phyloP scores from a whole-genome alignment of 2,888 invertebrate genomes.

The Phyto melanocephala region DNA sequence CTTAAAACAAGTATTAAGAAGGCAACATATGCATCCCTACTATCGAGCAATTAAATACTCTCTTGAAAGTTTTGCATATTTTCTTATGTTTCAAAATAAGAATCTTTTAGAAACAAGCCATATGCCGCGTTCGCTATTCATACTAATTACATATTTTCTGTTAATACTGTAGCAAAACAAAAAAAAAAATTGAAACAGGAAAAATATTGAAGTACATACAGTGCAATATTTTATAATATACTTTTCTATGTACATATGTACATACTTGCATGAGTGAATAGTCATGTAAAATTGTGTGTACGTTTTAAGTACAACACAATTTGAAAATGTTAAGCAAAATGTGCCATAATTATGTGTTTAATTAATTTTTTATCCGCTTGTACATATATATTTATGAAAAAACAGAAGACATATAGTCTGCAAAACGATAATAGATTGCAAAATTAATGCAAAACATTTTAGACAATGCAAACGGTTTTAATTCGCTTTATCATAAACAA shows the following conservation, averaged over 20 bases:
- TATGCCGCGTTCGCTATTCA: slow-evolving; percentile 60
- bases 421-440: neutral
- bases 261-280: neutral
- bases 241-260: neutral
- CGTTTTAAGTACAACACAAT: slow-evolving; percentile 44
- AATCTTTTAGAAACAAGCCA: slow-evolving; percentile 56
- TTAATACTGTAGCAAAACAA: neutral
- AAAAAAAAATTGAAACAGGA: slow-evolving; percentile 13
- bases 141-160: slow-evolving; percentile 58
- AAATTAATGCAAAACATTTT: neutral
- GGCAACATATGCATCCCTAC: slow-evolving; percentile 54
- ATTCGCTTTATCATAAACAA: no score
- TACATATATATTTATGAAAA: slow-evolving; percentile 22
- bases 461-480: no score
- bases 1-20: slow-evolving; percentile 40
- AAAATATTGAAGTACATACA: slow-evolving; percentile 43
- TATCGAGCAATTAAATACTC: slow-evolving; percentile 57
- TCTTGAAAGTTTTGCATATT: slow-evolving; percentile 47
- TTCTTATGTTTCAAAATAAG: slow-evolving; percentile 32
- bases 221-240: slow-evolving; percentile 32
- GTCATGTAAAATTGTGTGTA: slow-evolving; percentile 38
- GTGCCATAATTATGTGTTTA: slow-evolving; percentile 67
- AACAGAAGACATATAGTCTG: slow-evolving; percentile 1
- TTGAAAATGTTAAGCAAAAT: slow-evolving; percentile 49
- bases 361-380: slow-evolving; percentile 60